Conservation (phyloP, 2,797 vertebrate genomes). For the Odontamblyopus lacepedii region DNA sequence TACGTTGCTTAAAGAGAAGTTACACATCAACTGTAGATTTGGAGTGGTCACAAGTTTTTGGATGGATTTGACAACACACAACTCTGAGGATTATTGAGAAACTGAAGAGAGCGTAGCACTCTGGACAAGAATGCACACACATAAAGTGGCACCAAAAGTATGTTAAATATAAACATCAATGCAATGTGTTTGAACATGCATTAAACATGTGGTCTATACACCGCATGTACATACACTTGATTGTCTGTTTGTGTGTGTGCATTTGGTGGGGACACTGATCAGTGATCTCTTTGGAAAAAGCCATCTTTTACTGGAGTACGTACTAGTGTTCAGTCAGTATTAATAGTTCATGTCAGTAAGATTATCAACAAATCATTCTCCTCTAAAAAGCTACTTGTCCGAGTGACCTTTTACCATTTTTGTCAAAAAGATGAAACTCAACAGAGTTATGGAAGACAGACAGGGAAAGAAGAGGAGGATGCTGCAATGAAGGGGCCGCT, state of each 20-base stretch:
- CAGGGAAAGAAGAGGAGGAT: constrained; percentile 53
- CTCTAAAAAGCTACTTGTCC: constrained; percentile 69
- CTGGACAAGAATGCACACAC: constrained; percentile 61
- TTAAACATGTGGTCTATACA: constrained; percentile 33
- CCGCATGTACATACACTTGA: constrained; percentile 28
- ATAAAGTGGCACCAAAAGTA: constrained; percentile 44
- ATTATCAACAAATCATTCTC: constrained; percentile 74
- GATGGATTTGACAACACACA: constrained; percentile 59
- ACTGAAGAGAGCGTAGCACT: constrained; percentile 72
- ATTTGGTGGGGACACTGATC: constrained; percentile 67
- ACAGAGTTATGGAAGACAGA: constrained; percentile 49
- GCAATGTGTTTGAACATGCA: constrained; percentile 36
- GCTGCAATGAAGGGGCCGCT: constrained; percentile 61
- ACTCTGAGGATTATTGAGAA: constrained; percentile 57
- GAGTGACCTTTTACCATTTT: constrained; percentile 79
- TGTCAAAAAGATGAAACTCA: constrained; percentile 72
- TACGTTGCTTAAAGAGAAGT: constrained; percentile 75
- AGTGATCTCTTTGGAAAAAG: constrained; percentile 83
- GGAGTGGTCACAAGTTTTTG: constrained; percentile 61
- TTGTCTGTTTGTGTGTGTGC: constrained; percentile 71
- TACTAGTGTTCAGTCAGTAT: constrained; percentile 77
- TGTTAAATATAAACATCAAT: constrained; percentile 31
- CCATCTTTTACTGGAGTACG: constrained; percentile 81
- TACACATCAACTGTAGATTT: constrained; percentile 94
- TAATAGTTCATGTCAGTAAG: constrained; percentile 76